Base-by-base conservation (phyloP, 1,140 invertebrate genomes). In the Pollicipes pollicipes region DNA sequence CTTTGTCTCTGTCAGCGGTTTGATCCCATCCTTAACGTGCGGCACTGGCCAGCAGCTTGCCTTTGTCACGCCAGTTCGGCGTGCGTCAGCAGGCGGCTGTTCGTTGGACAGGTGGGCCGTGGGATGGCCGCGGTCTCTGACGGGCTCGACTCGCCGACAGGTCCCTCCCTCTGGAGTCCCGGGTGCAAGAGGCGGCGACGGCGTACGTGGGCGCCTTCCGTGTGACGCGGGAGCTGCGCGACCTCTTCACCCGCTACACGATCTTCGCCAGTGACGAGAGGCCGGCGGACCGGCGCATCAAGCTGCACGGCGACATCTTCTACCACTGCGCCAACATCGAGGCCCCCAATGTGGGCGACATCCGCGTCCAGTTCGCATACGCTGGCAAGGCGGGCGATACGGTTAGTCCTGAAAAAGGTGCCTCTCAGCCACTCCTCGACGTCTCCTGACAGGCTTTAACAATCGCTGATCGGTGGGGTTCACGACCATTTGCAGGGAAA, bases 291-390 rank as follows among this genome's bases (percentile, higher is more conserved):
- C 83, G 78, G 75, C 87, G 90, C 75, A 89, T 92, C 2, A 93
- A 92, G 80, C 83, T 93, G 74, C 90, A 93, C 77, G 85, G 89
- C 68, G 90, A 90, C 3, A 83, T 91, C 63, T 93, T 92, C 78
- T 93, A 91, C 77, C 89, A 91, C 74, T 87, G 87, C 21, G 81
- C 85, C 67, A 89, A 92, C 81, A 85, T 92, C n/a, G 87, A 89
- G 81, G 85, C 90, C 78, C 89, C 90, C 69, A 83, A 90, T 73
- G 85, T 92, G 28, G 90, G 91, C 30, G 91, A 93, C 78, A 82
- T 91, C 68, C 81, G 91, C 67, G 83, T 93, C 73, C 87, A 91
- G 77, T 91, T 93, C 78, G 89, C 88, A 31, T 91, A 89, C 78
- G 88, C 90, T 21, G 90, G 90, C 58, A 83, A 86, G 77, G 83